Evolutionary conservation across 1,140 invertebrate species (phyloP), one percentile per base, ranked within the genome.

Genomic region (Nylanderia fulva): DNA sequence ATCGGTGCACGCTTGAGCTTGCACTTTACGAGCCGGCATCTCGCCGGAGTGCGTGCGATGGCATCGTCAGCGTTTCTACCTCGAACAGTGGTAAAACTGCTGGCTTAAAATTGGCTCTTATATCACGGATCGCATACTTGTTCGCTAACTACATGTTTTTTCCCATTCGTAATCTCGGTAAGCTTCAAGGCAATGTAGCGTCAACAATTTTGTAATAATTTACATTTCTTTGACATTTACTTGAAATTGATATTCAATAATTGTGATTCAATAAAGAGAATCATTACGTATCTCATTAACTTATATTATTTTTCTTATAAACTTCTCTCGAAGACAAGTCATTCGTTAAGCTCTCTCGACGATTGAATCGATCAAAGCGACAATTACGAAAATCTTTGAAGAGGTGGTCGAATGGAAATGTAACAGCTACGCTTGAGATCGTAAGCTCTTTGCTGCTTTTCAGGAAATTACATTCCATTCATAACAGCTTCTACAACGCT

Each of bases 381-480:
- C 36, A 72, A 82, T 82, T 82, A 58, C 39, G 39, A 58, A n/a
- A 82, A 82, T 72, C 36, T 66, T 48, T 24, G 52, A 42, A 42
- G 27, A 58, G n/a, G 18, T 42, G 76, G 63, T 33, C 33, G 36
- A 42, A 72, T 82, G 64, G 39, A 82, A 72, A 45, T 33, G 66
- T 60, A 82, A 72, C 77, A 45, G 77, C 72, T 27, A 33, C 52
- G 36, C 77, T 29, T 45, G 66, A 82, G 33, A 82, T 72, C 27
- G 77, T 71, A 42, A 82, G 77, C 36, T 64, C 24, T 45, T 56
- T 39, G 52, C 64, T 71, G 64, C 77, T 45, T 72, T 82, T 82
- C 66, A 45, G 77, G 39, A 82, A 82, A 82, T 82, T 82, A 82
- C 66, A 82, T 82, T 82, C 66, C 66, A 82, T 82, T 82, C 54